Evolutionary conservation across 2,797 vertebrate species (phyloP).

Genomic region (Galagoides demidoff): DNA sequence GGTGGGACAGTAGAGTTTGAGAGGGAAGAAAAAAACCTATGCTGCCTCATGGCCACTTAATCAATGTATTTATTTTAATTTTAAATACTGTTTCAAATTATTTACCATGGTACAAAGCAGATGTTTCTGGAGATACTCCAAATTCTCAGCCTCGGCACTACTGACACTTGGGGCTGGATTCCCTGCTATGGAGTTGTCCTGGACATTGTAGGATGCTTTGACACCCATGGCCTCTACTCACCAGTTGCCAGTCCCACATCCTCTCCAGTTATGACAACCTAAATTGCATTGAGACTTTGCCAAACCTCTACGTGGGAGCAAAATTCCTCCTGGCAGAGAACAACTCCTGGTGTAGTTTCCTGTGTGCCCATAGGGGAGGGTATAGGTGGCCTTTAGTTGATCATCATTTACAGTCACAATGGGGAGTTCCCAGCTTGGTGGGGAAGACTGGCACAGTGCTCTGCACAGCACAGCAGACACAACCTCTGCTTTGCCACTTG

Average conservation of each 20-base stretch:
- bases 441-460: rapidly evolving
- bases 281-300: not conserved
- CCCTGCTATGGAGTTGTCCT: not conserved
- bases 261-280: not conserved
- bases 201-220: not conserved
- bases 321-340: not conserved
- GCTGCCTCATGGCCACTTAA: not conserved
- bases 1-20: not conserved
- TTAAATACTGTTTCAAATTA: not conserved
- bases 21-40: not conserved
- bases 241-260: not conserved
- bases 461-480: not conserved
- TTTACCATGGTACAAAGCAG: not conserved
- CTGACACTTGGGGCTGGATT: not conserved
- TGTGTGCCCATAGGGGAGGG: too few relatives aligned
- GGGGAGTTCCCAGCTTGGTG: not conserved
- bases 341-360: too few relatives aligned
- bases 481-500: not conserved
- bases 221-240: not conserved
- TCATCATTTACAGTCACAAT: not conserved
- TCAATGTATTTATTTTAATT: not conserved
- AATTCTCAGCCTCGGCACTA: not conserved
- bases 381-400: not conserved
- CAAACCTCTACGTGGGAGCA: not conserved
- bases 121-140: not conserved